Conservation (phyloP, 2,113 vertebrate species). For the Mesoclemmys tuberculata region DNA sequence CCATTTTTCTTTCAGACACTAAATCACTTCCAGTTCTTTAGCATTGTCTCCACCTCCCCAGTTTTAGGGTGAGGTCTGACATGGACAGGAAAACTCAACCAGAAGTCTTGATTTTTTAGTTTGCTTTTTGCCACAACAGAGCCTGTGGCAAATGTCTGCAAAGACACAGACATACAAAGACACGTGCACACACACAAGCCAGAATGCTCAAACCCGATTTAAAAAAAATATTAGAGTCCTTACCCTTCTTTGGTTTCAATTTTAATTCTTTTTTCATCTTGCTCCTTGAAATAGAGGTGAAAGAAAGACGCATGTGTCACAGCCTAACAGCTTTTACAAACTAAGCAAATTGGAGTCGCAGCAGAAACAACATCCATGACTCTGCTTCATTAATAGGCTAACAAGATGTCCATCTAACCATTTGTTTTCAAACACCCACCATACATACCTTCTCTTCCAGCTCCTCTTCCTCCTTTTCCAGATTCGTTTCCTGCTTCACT, state of each 20-base stretch:
- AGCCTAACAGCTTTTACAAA: background rate
- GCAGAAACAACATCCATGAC: fast-evolving
- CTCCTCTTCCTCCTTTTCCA: constrained; percentile 56
- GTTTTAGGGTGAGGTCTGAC: fast-evolving
- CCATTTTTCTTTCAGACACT: background rate
- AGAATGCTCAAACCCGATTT: background rate
- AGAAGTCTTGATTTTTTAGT: background rate
- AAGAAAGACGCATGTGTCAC: fast-evolving
- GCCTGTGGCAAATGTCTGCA: background rate
- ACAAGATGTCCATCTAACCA: fast-evolving
- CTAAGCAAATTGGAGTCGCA: no score
- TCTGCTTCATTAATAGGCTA: fast-evolving
- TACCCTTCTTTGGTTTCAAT: constrained; percentile 84
- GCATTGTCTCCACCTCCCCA: no score
- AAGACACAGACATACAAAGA: background rate
- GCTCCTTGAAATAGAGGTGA: constrained; percentile 55
- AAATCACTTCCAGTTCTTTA: background rate
- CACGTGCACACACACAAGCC: background rate
- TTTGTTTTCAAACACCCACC: fast-evolving
- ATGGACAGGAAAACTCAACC: background rate
- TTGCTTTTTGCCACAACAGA: background rate
- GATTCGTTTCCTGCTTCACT: constrained; percentile 56
- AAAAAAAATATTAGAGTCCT: constrained; percentile 21
- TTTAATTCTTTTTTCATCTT: constrained; percentile 91
- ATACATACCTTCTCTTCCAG: constrained; percentile 54